Percentiles rank a stretch among this genome's conserved stretches.
phyloP scores from a whole-genome alignment of 2,113 vertebrate genomes.

The Sylvicapra grimmia region DNA sequence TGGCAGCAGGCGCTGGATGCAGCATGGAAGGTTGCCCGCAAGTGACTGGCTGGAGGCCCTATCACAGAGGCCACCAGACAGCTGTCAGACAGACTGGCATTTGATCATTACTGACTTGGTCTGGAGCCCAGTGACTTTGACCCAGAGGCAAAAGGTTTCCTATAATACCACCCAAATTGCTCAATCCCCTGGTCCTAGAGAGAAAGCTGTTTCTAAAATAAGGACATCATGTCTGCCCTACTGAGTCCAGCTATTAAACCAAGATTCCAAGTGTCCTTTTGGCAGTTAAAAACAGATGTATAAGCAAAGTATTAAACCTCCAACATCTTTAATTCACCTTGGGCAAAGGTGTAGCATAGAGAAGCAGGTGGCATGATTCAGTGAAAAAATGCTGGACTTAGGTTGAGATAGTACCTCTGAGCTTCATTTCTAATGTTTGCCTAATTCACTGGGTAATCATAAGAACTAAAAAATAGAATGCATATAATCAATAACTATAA shows the following conservation, averaged over 20 bases:
- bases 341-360: background rate
- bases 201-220: slow-evolving; percentile 11
- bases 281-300: background rate
- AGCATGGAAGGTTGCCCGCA: slow-evolving; percentile 23
- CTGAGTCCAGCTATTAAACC: background rate
- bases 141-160: slow-evolving; percentile 42
- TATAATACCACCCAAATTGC: background rate
- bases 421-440: background rate
- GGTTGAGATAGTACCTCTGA: background rate
- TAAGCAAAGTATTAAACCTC: background rate
- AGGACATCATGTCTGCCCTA: background rate
- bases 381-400: background rate
- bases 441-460: background rate
- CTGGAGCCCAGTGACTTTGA: slow-evolving; percentile 32
- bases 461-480: background rate
- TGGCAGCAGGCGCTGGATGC: background rate
- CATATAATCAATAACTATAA: background rate
- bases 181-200: background rate
- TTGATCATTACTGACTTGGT: slow-evolving; percentile 54
- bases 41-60: slow-evolving; percentile 41
- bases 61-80: slow-evolving; percentile 53
- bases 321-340: background rate
- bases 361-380: background rate
- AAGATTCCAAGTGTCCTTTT: background rate
- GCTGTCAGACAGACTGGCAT: slow-evolving; percentile 52